Base-by-base conservation (phyloP, 2,888 invertebrate species). In the Drosophila demipolita region DNA sequence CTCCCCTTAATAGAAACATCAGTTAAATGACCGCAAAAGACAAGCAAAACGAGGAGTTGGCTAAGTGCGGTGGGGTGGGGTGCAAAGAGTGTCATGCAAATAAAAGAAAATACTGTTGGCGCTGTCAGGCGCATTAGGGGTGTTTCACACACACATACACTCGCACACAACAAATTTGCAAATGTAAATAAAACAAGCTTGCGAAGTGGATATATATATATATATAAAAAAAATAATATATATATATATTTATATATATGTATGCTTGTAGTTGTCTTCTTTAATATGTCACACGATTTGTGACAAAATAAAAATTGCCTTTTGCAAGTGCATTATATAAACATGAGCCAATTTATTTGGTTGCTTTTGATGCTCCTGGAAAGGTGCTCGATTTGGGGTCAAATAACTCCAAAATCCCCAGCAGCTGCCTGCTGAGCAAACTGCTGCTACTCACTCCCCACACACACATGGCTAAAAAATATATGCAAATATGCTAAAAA, bases 21-120 rank as follows among this genome's bases (percentile, higher is more conserved):
- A 79, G 75, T 84, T 79, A 85, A 85, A 79, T 87, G 87, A 89
- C 85, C 90, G 69, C 89, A 89, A 84, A 52, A 59, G 62, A 66
- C 61, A 59, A 33, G 54, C 53, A 48, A 26, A n/a, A 29, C 1
- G 36, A 40, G 38, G 9, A 29, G 64, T 38, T 15, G 42, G 61
- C 66, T 69, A 60, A 77, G 69, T 77, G 77, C 73, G 71, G 54
- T 38, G 58, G 66, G 64, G 53, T 38, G 58, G 66, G 64, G 74
- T 81, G 89, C 81, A 69, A 79, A 75, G 85, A 82, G 87, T 89
- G 82, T 57, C 61, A 66, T 64, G 80, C 75, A 85, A 85, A 85
- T 79, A 85, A 71, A 73, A 85, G 89, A 85, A 77, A 85, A 71
- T 72, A 54, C 57, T 65, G 73, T 69, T 74, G 75, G 23, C 36